Base-by-base conservation (phyloP, 1,140 invertebrate genomes). In the Cydia amplana region DNA sequence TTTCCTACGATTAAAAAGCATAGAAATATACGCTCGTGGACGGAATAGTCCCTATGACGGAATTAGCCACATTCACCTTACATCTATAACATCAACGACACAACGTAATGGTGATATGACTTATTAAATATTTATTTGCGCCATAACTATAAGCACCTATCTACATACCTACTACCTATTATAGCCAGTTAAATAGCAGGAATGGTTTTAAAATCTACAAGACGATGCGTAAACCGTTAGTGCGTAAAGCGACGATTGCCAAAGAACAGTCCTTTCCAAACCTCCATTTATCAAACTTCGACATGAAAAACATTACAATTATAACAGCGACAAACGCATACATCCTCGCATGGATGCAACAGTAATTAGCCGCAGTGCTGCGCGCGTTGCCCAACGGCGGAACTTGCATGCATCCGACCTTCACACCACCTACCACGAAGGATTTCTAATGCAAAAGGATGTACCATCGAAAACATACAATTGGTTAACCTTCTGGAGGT, bases 341-440 rank as follows among this genome's bases (percentile, higher is more conserved):
- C 25, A 28, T 65, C 64, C 28, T 51, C 51, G 55, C 55, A 25
- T 75, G 74, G 84, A 82, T 79, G 85, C 86, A 92, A 87, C 85
- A 83, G 86, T 84, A 89, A 91, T 91, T 91, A 92, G 81, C 75
- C 77, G 79, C 86, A 81, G 80, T 80, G 84, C 76, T 79, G 80
- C 63, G 43, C 73, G 78, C 76, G 82, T 92, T 91, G 83, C 79
- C 77, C 78, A 84, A 91, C 85, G 85, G 76, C 89, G 91, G 89
- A 91, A 87, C 89, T 92, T 92, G 86, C 91, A 74, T 74, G 80
- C 80, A 63, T 51, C 74, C 82, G 85, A 87, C 89, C 89, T 92
- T 92, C 80, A 75, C 78, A 82, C 84, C 74, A 75, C 83, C 83
- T 75, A 67, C 78, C 77, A 73, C 83, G 82, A 83, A 85, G 79